phyloP scores from a whole-genome alignment of 2,888 invertebrate species.

The Vesta saturnalis region DNA sequence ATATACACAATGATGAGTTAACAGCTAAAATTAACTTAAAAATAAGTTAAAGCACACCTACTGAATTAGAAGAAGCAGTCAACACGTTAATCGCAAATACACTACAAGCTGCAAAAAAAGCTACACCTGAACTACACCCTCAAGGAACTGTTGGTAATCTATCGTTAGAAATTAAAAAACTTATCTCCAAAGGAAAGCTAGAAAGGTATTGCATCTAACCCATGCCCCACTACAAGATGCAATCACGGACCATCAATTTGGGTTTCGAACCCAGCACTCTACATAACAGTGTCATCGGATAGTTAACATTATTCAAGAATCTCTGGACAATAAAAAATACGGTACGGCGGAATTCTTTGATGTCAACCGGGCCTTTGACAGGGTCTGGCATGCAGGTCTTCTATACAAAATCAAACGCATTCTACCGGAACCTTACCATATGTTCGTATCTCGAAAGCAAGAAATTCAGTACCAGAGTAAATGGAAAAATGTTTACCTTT shows the following conservation, averaged over 20 bases:
- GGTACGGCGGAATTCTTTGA: no score
- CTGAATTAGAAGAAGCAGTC: background rate
- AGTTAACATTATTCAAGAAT: no score
- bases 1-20: background rate
- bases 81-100: background rate
- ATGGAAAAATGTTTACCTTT: background rate
- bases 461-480: background rate
- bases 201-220: conserved; percentile 1
- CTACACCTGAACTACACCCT: conserved; percentile 6
- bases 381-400: no score
- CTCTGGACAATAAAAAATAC: no score
- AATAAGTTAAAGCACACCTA: background rate
- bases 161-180: no score
- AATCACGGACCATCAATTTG: no score
- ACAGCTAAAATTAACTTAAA: no score
- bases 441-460: background rate
- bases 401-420: no score
- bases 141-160: conserved; percentile 1
- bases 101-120: conserved; percentile 8
- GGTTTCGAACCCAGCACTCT: no score
- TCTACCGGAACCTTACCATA: background rate
- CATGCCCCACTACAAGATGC: no score
- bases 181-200: background rate
- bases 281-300: no score
- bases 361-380: no score